Evolutionary conservation across 2,113 vertebrate species (phyloP).

Genomic region (Odontesthes bonariensis): DNA sequence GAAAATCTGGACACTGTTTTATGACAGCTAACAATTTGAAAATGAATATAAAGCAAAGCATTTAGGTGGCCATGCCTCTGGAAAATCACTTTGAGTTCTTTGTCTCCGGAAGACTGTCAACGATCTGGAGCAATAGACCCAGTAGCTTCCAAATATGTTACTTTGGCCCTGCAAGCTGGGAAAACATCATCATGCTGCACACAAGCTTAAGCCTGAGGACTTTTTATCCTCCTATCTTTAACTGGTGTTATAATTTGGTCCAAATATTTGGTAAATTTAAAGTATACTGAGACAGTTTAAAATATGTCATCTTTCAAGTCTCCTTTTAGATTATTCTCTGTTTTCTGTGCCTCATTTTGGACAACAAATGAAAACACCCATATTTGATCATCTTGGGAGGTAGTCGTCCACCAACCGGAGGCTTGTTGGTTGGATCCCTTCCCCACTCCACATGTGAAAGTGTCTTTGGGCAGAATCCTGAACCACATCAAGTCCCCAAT

Average conservation of each 20-base stretch:
- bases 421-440: background rate
- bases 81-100: background rate
- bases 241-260: background rate
- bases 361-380: background rate
- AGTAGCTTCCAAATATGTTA: conserved; percentile 19
- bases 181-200: conserved; percentile 24
- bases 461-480: background rate
- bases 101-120: conserved; percentile 12
- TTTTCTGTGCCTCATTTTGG: background rate
- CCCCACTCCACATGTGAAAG: too few relatives aligned
- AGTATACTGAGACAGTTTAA: background rate
- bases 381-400: background rate
- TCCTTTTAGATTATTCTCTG: background rate
- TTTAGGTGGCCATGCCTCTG: too few relatives aligned
- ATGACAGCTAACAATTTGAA: too few relatives aligned
- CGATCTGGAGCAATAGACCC: conserved; percentile 26
- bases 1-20: too few relatives aligned
- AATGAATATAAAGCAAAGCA: too few relatives aligned
- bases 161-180: conserved; percentile 4
- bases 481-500: background rate
- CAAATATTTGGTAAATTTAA: conserved; percentile 6
- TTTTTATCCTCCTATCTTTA: conserved; percentile 11
- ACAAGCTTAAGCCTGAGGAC: background rate
- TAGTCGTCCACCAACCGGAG: background rate
- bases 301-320: background rate